Conservation (phyloP, 2,888 invertebrate genomes). For the Cephus sareptanus region DNA sequence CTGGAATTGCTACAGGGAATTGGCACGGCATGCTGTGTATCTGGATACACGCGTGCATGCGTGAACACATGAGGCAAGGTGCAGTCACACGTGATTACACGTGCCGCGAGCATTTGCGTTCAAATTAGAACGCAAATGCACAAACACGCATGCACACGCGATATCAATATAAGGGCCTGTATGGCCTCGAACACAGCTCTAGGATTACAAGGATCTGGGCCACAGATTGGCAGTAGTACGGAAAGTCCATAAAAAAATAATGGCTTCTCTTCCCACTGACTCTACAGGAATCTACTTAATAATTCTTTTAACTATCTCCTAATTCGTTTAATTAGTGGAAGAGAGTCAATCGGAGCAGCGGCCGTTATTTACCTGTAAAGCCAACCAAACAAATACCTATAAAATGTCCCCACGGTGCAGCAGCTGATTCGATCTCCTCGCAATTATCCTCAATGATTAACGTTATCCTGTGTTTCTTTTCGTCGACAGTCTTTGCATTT, state of each 20-base stretch:
- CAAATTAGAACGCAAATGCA: constrained; percentile 37
- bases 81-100: constrained; percentile 48
- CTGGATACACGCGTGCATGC: constrained; percentile 9
- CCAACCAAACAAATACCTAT: not conserved
- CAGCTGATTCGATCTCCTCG: not conserved
- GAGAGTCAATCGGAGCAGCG: too few relatives aligned
- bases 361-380: too few relatives aligned
- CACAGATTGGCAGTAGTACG: not conserved
- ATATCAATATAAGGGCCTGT: not conserved
- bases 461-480: not conserved
- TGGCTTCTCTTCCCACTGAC: not conserved
- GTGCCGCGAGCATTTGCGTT: constrained; percentile 22
- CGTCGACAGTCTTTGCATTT: not conserved
- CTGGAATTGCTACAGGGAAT: not conserved
- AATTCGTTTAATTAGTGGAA: not conserved
- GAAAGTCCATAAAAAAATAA: not conserved
- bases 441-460: too few relatives aligned
- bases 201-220: not conserved
- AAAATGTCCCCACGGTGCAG: not conserved
- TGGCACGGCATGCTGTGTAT: not conserved
- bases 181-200: not conserved
- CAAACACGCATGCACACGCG: constrained; percentile 9
- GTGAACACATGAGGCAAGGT: constrained; percentile 31
- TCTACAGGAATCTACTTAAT: not conserved
- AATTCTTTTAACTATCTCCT: not conserved